Conservation (phyloP, 2,888 invertebrate species). For the Lasioglossum marginatum region DNA sequence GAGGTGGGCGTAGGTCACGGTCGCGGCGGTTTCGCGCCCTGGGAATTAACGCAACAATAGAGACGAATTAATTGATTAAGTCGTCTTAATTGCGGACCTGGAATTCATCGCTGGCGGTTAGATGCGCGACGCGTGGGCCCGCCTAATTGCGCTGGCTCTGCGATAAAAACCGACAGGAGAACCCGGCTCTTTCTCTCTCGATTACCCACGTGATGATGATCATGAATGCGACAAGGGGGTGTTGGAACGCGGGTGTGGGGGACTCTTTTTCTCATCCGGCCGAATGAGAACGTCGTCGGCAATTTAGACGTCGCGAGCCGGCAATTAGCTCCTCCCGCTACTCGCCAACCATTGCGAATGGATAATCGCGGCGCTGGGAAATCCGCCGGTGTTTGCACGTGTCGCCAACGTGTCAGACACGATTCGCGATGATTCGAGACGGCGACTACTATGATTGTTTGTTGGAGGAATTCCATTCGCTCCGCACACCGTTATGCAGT, state of each 20-base stretch:
- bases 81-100: conserved; percentile 75
- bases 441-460: background rate
- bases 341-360: conserved; percentile 23
- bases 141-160: conserved; percentile 56
- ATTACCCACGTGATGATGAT: background rate
- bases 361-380: conserved; percentile 20
- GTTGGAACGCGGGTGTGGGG: background rate
- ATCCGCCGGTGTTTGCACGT: background rate
- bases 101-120: conserved; percentile 48
- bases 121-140: conserved; percentile 50
- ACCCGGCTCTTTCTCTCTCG: background rate
- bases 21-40: conserved; percentile 62
- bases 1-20: conserved; percentile 76
- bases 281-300: conserved; percentile 35
- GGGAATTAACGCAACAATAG: conserved; percentile 72
- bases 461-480: background rate
- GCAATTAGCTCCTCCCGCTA: conserved; percentile 28
- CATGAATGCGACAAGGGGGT: background rate
- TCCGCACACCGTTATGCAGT: background rate
- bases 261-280: conserved; percentile 2
- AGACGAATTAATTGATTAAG: conserved; percentile 81
- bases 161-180: conserved; percentile 35
- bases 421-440: background rate
- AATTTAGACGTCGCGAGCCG: conserved; percentile 24
- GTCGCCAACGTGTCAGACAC: background rate